Evolutionary conservation across 2,797 vertebrate species (phyloP), one percentile per base, ranked within the genome.

Genomic region (Darevskia nairensis): DNA sequence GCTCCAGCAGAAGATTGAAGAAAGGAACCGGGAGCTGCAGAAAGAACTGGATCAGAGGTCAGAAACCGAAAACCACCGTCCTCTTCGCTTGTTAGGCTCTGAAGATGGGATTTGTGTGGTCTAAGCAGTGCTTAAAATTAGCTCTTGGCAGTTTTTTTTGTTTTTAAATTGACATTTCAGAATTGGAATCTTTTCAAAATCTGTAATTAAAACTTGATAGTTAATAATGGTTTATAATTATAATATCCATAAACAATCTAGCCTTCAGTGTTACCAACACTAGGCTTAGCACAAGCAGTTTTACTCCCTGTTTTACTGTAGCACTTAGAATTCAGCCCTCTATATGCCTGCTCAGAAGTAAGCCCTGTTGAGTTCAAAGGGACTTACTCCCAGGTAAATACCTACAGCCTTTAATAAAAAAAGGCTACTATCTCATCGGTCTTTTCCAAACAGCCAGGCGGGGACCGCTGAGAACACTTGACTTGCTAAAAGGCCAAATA

Each of bases 11-110:
- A 98, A 98, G 91, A 93, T 98, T 19, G 98, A 98, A 19, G 97
- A 98, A 82, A 97, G 98, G 29, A 95, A 94, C 90, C 98, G 97
- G 83, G 98, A 98, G 82, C 89, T 98, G 74, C 98, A 98, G 95
- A 98, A 98, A 93, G 98, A 98, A 96, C 94, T 97, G 1, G 98
- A 98, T 94, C 98, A 98, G 97, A 98, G 98, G 98, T 98, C 89
- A 90, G 96, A 92, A 2, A 17, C 6, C 3, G 71, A 77, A 80
- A 55, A 19, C 39, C 44, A 72, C 35, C 3, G 1, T 11, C 19
- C 21, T 72, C 35, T 64, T 72, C 19, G 13, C 35, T 72, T 50
- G 50, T 50, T 50, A 50, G 11, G 50, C 15, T 72, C 21, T 6
- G 35, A 78, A 32, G 15, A 44, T 10, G 39, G 27, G 29, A 19